Conservation (phyloP, 2,113 vertebrate genomes). For the Todiramphus chloris region DNA sequence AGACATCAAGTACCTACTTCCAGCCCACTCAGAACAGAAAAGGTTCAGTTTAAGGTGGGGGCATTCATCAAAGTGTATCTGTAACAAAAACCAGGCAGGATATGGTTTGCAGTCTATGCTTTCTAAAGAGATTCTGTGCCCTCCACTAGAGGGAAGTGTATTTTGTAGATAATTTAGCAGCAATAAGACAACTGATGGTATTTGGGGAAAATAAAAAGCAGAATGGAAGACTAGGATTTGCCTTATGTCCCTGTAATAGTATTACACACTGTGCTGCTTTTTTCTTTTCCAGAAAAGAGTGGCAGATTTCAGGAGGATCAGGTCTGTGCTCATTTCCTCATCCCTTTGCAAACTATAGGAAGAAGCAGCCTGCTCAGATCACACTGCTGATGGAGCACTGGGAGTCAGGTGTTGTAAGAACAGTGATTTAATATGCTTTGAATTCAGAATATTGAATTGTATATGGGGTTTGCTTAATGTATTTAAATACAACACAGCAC, state of each 20-base stretch:
- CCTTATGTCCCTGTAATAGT: not conserved
- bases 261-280: not conserved
- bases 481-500: not conserved
- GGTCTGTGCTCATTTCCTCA: not conserved
- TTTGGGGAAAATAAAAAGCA: not conserved
- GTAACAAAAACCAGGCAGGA: not conserved
- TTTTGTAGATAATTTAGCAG: not conserved
- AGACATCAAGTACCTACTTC: not conserved
- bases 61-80: not conserved
- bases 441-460: not conserved
- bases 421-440: not conserved
- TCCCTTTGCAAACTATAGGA: not conserved
- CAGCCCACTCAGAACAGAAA: not conserved
- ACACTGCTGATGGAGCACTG: not conserved
- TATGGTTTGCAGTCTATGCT: not conserved
- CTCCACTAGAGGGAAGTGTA: not conserved
- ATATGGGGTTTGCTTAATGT: not conserved
- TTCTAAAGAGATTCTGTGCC: not conserved
- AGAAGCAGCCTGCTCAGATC: not conserved
- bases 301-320: not conserved
- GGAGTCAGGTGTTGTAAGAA: not conserved
- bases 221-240: not conserved
- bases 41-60: not conserved
- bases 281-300: not conserved
- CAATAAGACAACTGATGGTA: not conserved